Evolutionary conservation across 2,888 invertebrate species (phyloP).

Genomic region (Trichacis sp.): DNA sequence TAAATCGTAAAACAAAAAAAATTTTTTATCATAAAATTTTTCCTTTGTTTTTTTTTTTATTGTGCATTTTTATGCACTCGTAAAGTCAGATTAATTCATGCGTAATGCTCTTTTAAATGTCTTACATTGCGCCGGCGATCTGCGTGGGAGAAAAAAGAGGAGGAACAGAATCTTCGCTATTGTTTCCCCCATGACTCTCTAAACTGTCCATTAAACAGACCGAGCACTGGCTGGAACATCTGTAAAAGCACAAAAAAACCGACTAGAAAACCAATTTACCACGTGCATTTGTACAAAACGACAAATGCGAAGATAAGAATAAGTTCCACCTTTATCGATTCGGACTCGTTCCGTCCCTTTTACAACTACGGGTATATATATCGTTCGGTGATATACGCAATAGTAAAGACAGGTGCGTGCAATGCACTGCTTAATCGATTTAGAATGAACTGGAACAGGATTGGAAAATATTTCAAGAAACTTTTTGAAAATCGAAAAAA

Average conservation of each 20-base stretch:
- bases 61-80: too few species aligned
- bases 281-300: neutral
- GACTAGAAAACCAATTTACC: neutral
- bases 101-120: conserved; percentile 3
- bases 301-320: conserved; percentile 4
- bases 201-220: conserved; percentile 59
- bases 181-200: conserved; percentile 60
- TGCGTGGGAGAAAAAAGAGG: conserved; percentile 52
- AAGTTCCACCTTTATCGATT: conserved; percentile 5
- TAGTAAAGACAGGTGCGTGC: conserved; percentile 4
- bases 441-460: neutral
- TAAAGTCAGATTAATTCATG: too few species aligned
- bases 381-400: conserved; percentile 1
- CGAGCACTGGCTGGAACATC: conserved; percentile 56
- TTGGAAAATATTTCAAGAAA: too few species aligned
- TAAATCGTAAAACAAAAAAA: too few species aligned
- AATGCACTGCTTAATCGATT: conserved; percentile 3
- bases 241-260: conserved; percentile 31
- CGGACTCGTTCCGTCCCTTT: conserved; percentile 9
- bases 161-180: conserved; percentile 54
- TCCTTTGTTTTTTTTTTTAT: too few species aligned
- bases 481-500: too few species aligned
- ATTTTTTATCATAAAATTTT: too few species aligned
- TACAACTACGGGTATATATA: neutral
- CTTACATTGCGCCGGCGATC: conserved; percentile 56